Evolutionary conservation across 2,797 vertebrate genomes (phyloP), one percentile per base, ranked within the genome.

Genomic region (Botia kubotai): DNA sequence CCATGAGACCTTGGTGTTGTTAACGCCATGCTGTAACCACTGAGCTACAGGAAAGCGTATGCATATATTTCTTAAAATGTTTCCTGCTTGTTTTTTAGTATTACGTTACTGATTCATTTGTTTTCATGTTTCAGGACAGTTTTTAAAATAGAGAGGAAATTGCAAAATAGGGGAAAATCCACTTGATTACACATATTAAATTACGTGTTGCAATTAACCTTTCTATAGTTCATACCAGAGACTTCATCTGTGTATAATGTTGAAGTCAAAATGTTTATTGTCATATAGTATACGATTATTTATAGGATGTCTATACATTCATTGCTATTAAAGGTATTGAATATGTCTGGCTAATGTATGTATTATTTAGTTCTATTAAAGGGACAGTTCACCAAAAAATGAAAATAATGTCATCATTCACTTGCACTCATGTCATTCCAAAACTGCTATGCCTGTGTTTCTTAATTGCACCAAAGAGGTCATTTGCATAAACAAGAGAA

Each of bases 81-180:
- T 43, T 43, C 39, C 39, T 43, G 39, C 39, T 43, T 43, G 39
- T 43, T 43, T 39, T 39, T 43, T 43, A 43, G 39, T 43, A 43
- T 43, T 52, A 3, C 19, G 23, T 21, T 43, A 7, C 39, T 43
- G 21, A 53, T 16, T 19, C 10, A 50, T 52, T 52, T 12, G 33
- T 65, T 26, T 52, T n/a, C 26, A 17, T 10, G 12, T 39, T 74
- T 71, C 33, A 13, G 33, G 16, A 74, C 23, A 52, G 26, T 3
- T 62, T 77, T 57, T 10, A 29, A 36, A 70, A n/a, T 75, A 33
- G 58, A 66, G 17, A 68, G 33, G 33, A 73, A 19, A 23, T 65
- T 58, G 62, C 2, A 33, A 26, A 79, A 68, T 72, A 26, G 10
- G 21, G 46, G 76, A 82, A 70, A 26, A 57, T 52, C 68, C 33